Evolutionary conservation across 2,113 vertebrate species (phyloP).

Genomic region (Mormyrus iriodes): DNA sequence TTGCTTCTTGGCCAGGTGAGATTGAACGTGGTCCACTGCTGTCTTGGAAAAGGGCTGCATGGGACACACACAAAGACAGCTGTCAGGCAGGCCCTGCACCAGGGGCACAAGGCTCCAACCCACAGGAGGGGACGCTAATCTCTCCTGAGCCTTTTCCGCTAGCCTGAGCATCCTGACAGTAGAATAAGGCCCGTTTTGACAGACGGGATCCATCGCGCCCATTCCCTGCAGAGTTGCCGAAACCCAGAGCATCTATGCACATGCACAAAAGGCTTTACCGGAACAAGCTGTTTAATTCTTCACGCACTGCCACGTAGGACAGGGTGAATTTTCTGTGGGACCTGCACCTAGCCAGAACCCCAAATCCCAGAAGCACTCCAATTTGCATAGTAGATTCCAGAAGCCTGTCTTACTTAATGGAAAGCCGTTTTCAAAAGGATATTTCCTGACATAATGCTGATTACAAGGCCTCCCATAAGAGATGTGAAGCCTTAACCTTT

Average conservation of each 20-base stretch:
- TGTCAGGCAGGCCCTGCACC: neutral
- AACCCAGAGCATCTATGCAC: neutral
- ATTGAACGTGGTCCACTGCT: constrained; percentile 91
- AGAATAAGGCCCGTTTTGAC: neutral
- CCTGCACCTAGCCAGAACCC: neutral
- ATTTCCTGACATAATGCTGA: neutral
- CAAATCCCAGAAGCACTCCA: neutral
- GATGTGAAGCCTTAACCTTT: neutral
- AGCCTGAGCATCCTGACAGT: neutral
- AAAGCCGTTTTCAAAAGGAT: neutral
- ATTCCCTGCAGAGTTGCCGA: neutral
- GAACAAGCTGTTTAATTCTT: neutral
- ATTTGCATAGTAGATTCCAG: neutral
- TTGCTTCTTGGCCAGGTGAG: constrained; percentile 84
- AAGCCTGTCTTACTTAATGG: neutral
- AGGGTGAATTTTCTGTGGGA: neutral
- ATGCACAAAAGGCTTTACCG: neutral
- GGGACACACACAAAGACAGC: constrained; percentile 35
- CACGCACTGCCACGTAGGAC: neutral
- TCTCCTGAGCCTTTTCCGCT: neutral
- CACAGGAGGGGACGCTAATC: neutral
- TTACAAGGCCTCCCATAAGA: neutral
- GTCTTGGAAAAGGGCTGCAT: constrained; percentile 87
- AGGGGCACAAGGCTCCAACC: neutral
- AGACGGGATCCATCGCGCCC: neutral